A percentile compares a stretch with the other conserved stretches of the same genome.
These are phyloP conservation scores for Bubalus kerabau DNA, from an alignment of 2,113 vertebrate genomes.

Conservation along the genomic window DNA sequence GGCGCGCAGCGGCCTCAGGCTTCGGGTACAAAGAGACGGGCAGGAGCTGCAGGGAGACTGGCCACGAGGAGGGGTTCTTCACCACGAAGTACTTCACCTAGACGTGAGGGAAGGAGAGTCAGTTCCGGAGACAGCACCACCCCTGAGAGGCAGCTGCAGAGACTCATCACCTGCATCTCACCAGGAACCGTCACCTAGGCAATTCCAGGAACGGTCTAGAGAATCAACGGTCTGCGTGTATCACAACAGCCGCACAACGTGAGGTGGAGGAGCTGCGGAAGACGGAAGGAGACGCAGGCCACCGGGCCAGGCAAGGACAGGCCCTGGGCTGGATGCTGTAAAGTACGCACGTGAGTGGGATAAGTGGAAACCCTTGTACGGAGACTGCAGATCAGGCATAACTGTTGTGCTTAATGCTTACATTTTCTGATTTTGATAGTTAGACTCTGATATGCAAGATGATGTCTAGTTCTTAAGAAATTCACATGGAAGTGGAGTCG, in stretches of 20 bases:
- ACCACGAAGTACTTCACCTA: constrained; percentile 91
- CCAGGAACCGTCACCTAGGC: background rate
- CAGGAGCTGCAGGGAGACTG: constrained; percentile 91
- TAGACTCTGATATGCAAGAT: background rate
- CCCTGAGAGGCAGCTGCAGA: background rate
- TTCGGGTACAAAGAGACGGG: constrained; percentile 90
- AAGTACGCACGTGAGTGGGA: background rate
- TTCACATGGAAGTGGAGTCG: background rate
- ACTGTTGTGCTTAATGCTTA: background rate
- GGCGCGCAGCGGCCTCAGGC: constrained; percentile 86
- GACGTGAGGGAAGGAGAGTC: constrained; percentile 53
- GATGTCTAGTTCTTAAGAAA: background rate
- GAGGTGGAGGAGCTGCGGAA: background rate
- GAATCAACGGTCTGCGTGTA: rapidly evolving
- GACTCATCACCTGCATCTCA: background rate
- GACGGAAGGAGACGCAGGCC: background rate
- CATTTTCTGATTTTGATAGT: background rate
- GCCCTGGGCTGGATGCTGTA: background rate
- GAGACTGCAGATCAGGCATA: background rate
- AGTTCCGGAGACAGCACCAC: background rate
- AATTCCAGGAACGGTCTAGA: background rate
- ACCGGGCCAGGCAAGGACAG: background rate
- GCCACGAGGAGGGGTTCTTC: constrained; percentile 92
- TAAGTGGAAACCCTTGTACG: background rate
- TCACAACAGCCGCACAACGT: rapidly evolving